Base-by-base conservation (phyloP, 1,140 invertebrate species). In the Rhagoletis zephyria region DNA sequence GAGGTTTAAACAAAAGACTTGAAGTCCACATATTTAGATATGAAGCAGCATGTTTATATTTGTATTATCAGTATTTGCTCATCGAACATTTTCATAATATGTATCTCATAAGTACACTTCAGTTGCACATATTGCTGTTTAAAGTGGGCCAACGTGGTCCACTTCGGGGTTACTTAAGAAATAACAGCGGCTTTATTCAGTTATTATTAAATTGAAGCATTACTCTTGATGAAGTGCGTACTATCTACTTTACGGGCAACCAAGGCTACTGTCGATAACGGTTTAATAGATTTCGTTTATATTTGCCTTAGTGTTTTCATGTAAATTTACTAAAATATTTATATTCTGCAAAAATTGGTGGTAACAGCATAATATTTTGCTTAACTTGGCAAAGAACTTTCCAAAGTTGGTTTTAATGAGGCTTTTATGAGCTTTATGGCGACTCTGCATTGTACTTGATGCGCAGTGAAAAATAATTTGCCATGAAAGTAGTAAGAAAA, bases 191-290 rank as follows among this genome's bases (percentile, higher is more conserved):
- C 67, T 48, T 12, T 74, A 42, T 42, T 48, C 30, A n/a, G n/a
- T 40, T 74, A 14, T 45, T 45, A 74, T 74, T 74, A 74, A 74
- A 74, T 74, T 74, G 67, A 74, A 45, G 45, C 67, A 74, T 60
- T 60, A 6, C 12, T 1, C 59, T 60, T 60, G 59, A 60, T 60
- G 59, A 7, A 6, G 12, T 6, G 59, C 12, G 59, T 60, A 60
- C 6, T 60, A 7, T 60, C 59, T 60, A 12, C 59, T 7, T 0
- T 6, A 12, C 59, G 59, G 12, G 59, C 51, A 56, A 56, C 51
- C 10, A 56, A 56, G 51, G 10, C 5, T 56, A 7, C 51, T 7
- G 1, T 5, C 51, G 51, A 10, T 56, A 56, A 56, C 30, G 30
- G 30, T 56, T 56, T 2, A 5, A 56, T 56, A 56, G 5, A 2